Base-by-base conservation (phyloP, 1,140 invertebrate species). In the Diploscapter pachys region DNA sequence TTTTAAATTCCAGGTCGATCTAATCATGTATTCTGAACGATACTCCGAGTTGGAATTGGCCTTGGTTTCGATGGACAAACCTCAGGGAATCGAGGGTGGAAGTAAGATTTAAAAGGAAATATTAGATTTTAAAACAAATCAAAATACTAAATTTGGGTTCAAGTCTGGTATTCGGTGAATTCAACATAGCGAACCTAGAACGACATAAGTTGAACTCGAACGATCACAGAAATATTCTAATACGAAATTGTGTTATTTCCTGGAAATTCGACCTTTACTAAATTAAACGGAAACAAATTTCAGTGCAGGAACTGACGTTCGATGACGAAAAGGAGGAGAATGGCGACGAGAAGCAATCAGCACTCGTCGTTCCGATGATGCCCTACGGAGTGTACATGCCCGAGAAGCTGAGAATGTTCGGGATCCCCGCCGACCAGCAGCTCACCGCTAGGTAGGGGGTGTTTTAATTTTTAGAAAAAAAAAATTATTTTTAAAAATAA, bases 371-470 rank as follows among this genome's bases (percentile, higher is more conserved):
- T 8, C 74, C 79, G 53, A 81, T 85, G 62, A 84, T 81, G 71
- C 83, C 83, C 0, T 85, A 81, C 64, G 76, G 80, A 70, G 84
- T 85, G 0, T 85, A 83, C 67, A 82, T 80, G 73, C 82, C 82
- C 9, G 83, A 85, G 57, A 85, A 85, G 66, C 67, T 85, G 4
- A 55, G 76, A 63, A 85, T 85, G 84, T 85, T 85, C 64, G 81
- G 81, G 11, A 85, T 85, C 55, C 83, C 83, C 2, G 83, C 79
- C 64, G 83, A 85, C 72, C 83, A 85, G 59, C 79, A 83, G 52
- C 61, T 85, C 54, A 85, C 83, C 56, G 84, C 83, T 54, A 31
- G 31, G 31, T 31, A 76, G 83, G 6, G 31, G 31, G 31, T 31
- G 31, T 31, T 31, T 31, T 31, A 31, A 31, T 31, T 31, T 31